Base-by-base conservation (phyloP, 2,888 invertebrate species). In the Pandemis corylana region DNA sequence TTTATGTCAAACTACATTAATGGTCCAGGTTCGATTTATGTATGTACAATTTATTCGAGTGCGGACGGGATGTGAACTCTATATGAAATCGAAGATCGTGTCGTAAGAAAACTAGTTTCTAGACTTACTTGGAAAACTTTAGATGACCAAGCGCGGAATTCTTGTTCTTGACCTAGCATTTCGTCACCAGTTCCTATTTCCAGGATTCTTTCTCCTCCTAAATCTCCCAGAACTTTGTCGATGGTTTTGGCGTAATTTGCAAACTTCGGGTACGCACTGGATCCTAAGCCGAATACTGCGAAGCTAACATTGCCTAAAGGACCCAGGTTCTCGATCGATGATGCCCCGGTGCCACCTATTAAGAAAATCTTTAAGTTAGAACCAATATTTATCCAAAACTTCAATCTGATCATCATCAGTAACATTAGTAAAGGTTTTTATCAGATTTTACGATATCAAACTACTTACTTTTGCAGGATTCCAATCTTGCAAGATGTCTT, bases 191-290 rank as follows among this genome's bases (percentile, higher is more conserved):
- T 96, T 0, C 96, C 96, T 79, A 99, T 89, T 81, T 97, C 96
- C 70, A 97, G 88, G 71, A 99, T 94, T 76, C 98, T 95, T 88
- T 99, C 98, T 0, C 98, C 99, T 0, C 99, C 99, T 66, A 99
- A 93, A 84, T 98, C 97, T 0, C 97, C 97, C 13, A 99, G 93
- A 70, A 98, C 95, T 86, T 97, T 97, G 88, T 99, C 99, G 71
- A 99, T 96, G 82, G 97, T 98, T 85, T 97, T 97, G 0, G 98
- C 99, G 84, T 98, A 99, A 49, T 98, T 97, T 88, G 98, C 98
- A 87, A 98, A 99, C 88, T 99, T 98, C 0, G 99, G 99, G 89
- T 99, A 99, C 0, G 99, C 99, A 80, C 98, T 98, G 1, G 99
- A 99, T 7, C 99, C 99, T 64, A 99, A 92, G 0, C 97, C 99